Evolutionary conservation across 2,888 invertebrate species (phyloP), one percentile per base, ranked within the genome.

Genomic region (Saturnia japonica): DNA sequence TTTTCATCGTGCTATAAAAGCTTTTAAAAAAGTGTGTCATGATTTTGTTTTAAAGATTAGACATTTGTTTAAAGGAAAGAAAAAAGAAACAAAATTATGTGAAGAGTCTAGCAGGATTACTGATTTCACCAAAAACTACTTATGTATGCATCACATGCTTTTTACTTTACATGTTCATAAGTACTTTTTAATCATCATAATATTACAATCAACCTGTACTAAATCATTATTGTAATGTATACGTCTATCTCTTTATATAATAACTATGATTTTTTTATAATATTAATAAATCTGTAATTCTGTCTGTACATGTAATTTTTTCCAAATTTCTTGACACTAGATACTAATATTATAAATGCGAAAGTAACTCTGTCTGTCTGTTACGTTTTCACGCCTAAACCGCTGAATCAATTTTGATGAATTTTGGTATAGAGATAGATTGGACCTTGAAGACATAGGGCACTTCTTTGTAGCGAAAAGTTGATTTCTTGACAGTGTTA

Each of bases 81-180:
- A 40, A 64, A 64, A 40, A 9, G n/a, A n/a, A 64, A 40, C 34
- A n/a, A 64, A 16, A 40, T n/a, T n/a, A 40, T 22, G 7, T 34
- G 40, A 64, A 34, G 64, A 64, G 8, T 19, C 34, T 40, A 40
- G 2, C 64, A 34, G n/a, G n/a, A 74, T 79, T 64, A 80, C 82
- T 73, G 74, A 80, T 69, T 86, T 82, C 72, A 83, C 85, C 40
- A 74, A 74, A 64, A 75, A 72, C 74, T 91, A 91, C 82, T 77
- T 91, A 87, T 86, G 91, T 92, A 89, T 40, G 68, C 45, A 47
- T 60, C 25, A 60, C 9, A 60, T 54, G 22, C 22, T 3, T 54
- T 54, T 54, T 54, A 54, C 2, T 54, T 22, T n/a, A 54, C 22
- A 22, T 8, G 8, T 22, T 54, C 14, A 25, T 60, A 28, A 14